Percentiles rank a stretch among this genome's conserved stretches.
phyloP scores from a whole-genome alignment of 2,113 vertebrate species.

The Drymodes brunneopygia region DNA sequence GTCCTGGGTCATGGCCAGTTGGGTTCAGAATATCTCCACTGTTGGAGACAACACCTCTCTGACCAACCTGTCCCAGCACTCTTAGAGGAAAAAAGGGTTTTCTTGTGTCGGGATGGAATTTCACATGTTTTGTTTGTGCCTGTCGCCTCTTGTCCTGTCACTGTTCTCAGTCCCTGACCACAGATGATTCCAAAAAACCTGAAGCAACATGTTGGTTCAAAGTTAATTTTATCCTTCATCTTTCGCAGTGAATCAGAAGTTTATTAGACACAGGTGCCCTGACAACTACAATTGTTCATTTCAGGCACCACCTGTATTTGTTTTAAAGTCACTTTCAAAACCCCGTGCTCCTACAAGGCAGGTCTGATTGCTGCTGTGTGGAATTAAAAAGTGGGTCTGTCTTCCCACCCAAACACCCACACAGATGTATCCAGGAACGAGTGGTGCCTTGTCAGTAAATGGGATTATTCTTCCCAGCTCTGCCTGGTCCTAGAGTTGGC shows the following conservation, averaged over 20 bases:
- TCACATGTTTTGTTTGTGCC: background rate
- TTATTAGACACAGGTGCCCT: background rate
- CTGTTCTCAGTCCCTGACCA: background rate
- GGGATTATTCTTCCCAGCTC: background rate
- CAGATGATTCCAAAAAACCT: background rate
- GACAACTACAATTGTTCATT: background rate
- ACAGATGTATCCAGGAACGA: background rate
- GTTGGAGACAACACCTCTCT: background rate
- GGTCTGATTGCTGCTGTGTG: background rate
- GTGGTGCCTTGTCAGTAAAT: background rate
- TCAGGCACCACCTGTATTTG: background rate
- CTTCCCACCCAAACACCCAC: background rate
- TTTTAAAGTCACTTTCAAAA: background rate
- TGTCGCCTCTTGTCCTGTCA: background rate
- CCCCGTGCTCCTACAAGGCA: background rate
- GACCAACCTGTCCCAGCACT: background rate
- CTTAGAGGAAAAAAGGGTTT: background rate
- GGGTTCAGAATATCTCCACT: background rate
- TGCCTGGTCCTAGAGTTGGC: background rate
- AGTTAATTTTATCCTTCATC: background rate
- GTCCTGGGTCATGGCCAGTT: background rate
- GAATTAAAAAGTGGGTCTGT: background rate
- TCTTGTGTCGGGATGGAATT: background rate
- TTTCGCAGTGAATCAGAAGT: background rate
- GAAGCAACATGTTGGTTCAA: background rate